Evolutionary conservation across 2,797 vertebrate species (phyloP).

Genomic region (Etheostoma nigrum): DNA sequence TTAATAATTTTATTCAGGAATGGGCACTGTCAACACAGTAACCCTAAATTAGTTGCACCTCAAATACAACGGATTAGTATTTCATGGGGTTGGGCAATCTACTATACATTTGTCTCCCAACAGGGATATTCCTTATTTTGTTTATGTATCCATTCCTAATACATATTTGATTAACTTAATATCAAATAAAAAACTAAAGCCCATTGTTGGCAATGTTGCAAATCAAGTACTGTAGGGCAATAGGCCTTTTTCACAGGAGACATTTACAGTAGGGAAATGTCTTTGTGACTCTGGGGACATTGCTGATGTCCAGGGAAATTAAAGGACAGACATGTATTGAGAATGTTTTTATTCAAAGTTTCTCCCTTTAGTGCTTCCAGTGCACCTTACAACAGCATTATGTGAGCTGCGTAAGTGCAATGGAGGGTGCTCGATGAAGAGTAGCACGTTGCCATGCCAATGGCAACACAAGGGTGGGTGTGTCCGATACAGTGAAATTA

Average conservation of each 20-base stretch:
- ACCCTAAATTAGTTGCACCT: no score
- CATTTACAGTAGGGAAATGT: neutral
- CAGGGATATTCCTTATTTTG: no score
- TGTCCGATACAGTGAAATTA: conserved; percentile 84
- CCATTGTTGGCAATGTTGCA: neutral
- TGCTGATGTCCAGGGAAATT: neutral
- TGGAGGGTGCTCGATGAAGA: conserved; percentile 75
- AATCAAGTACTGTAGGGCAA: neutral
- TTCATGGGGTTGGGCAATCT: no score
- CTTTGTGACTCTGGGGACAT: neutral
- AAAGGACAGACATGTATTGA: conserved; percentile 70
- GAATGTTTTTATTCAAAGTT: conserved; percentile 90
- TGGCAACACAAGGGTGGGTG: conserved; percentile 77
- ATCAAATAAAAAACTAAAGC: no score
- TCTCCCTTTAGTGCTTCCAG: conserved; percentile 83
- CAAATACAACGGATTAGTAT: no score
- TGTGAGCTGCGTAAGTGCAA: conserved; percentile 76
- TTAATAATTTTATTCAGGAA: no score
- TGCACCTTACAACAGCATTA: conserved; percentile 81
- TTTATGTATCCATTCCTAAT: no score
- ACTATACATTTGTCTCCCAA: no score
- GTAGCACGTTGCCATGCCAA: conserved; percentile 77
- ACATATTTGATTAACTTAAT: no score
- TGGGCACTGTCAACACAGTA: no score
- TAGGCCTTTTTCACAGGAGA: neutral